Base-by-base conservation (phyloP, 30 jellyfish, hydroid and myxozoan species). In the Hydractinia symbiolongicarpus region DNA sequence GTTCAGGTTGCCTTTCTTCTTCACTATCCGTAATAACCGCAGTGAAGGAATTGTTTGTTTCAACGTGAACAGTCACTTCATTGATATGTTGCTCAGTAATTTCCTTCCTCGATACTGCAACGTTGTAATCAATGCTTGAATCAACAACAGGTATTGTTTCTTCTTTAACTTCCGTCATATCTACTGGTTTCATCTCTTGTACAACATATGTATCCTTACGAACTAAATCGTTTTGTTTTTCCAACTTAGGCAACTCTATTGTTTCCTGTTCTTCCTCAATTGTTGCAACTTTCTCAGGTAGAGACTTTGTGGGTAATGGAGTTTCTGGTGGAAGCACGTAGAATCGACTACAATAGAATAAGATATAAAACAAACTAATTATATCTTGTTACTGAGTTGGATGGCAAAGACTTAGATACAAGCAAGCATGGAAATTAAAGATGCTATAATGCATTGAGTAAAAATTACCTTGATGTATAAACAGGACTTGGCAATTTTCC, bases 401-500 rank as follows among this genome's bases (percentile, higher is more conserved):
- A 30, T 30, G 44, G 44, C 44, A 30, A 30, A 30, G 2, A 30
- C 44, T 30, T 30, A 30, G 44, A 30, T 30, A 0, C 44, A 30
- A 30, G n/a, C 44, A 30, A 30, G 44, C 2, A 30, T 30, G 44
- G 44, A 30, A 30, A 30, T 30, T 30, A 30, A 30, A 30, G 44
- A 30, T 30, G 44, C 44, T 30, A 30, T 30, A 2, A 30, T 30
- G 44, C 44, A 64, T n/a, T 13, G 4, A 13, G 9, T 64, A 64
- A 64, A 4, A 64, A 64, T 61, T 79, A 79, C 87, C 73, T 67
- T 20, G 87, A 79, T n/a, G 87, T 79, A 50, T 30, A 79, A n/a
- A 79, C 81, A 79, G 44, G 71, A 79, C 87, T 79, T 79, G 87
- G 87, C 9, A 58, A 69, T 52, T 60, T 66, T 68, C 87, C 87